phyloP scores from a whole-genome alignment of 53 echinoderm and acorn worm genomes.

The Zoroaster sp. region DNA sequence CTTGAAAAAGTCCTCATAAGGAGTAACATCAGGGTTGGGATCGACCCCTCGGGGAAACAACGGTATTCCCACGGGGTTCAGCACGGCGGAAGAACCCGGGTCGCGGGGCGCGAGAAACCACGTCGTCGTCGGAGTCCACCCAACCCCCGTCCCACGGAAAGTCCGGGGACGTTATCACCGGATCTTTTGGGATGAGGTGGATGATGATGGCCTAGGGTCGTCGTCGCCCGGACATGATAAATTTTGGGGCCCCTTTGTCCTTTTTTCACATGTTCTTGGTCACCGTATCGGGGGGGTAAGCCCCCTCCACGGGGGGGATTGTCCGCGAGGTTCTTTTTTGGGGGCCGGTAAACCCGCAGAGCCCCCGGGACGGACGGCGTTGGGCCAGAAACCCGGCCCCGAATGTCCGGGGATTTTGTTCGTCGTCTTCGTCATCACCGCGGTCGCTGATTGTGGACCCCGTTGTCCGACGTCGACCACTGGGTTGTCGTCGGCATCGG shows the following conservation, averaged over 20 bases:
- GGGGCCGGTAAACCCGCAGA: constrained; percentile 45
- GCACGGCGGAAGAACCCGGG: constrained; percentile 81
- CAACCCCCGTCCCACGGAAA: constrained; percentile 1
- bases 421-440: neutral
- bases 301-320: constrained; percentile 47
- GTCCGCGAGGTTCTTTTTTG: neutral
- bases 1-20: constrained; percentile 73
- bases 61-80: constrained; percentile 80
- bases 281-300: constrained; percentile 20
- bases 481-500: too few relatives aligned
- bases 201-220: neutral
- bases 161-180: neutral
- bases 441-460: constrained; percentile 31
- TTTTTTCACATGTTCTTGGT: constrained; percentile 23
- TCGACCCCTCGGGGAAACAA: constrained; percentile 85
- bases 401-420: neutral
- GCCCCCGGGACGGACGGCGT: constrained; percentile 14
- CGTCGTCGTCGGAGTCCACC: constrained; percentile 59
- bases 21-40: constrained; percentile 76
- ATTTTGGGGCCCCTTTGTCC: neutral
- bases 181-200: neutral
- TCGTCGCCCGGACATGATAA: neutral
- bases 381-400: constrained; percentile 73
- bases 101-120: constrained; percentile 49
- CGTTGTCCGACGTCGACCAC: constrained; percentile 34